phyloP scores from a whole-genome alignment of 2,888 invertebrate species.

The Palloptera scutellata region DNA sequence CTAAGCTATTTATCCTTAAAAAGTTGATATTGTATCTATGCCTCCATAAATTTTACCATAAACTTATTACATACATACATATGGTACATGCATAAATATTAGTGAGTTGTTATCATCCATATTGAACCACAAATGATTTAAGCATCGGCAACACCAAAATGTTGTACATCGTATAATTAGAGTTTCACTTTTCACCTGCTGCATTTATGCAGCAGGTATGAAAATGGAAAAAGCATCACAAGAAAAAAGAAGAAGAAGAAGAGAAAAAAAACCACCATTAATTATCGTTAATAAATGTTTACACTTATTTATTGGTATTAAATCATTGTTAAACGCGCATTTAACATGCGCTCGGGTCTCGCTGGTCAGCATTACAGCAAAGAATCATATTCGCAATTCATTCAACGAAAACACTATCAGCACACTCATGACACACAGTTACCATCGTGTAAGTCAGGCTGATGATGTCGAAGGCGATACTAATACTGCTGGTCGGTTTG shows the following conservation, averaged over 20 bases:
- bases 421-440: not conserved
- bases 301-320: conserved; percentile 59
- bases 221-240: too few species aligned
- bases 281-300: conserved; percentile 54
- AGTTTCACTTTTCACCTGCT: conserved; percentile 33
- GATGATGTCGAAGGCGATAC: too few species aligned
- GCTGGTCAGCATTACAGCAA: conserved; percentile 6
- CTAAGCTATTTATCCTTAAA: too few species aligned
- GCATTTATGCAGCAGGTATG: not conserved
- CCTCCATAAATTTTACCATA: too few species aligned
- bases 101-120: too few species aligned
- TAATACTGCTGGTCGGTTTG: too few species aligned
- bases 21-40: too few species aligned
- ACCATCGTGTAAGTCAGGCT: not conserved
- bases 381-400: too few species aligned
- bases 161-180: conserved; percentile 27
- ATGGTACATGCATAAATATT: too few species aligned
- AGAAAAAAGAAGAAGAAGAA: not conserved
- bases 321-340: conserved; percentile 57
- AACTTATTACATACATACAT: too few species aligned
- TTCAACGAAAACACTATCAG: too few species aligned
- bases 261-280: conserved; percentile 30
- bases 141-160: conserved; percentile 27
- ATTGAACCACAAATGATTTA: not conserved
- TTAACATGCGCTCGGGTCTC: conserved; percentile 50